These are phyloP conservation scores for Magallana ariakensis DNA, from an alignment of 1,140 invertebrate genomes.

Conservation along the genomic window DNA sequence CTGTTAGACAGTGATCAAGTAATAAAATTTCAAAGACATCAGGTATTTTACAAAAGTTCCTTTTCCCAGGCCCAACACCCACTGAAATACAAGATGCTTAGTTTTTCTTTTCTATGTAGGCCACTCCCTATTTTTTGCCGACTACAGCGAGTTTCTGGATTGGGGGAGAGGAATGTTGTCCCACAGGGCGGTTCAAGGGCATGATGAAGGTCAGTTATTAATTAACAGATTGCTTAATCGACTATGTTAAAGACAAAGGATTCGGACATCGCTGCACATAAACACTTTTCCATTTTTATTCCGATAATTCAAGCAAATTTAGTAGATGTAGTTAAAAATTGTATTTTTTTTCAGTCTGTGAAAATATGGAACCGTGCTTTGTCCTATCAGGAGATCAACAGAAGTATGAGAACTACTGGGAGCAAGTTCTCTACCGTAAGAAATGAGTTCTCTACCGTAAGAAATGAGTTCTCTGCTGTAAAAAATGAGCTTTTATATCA, in stretches of 20 bases:
- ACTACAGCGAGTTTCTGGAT: slow-evolving; percentile 67
- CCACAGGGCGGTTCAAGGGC: slow-evolving; percentile 62
- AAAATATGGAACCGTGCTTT: slow-evolving; percentile 70
- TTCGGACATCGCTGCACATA: too few species aligned
- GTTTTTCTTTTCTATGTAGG: neutral
- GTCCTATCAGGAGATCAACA: slow-evolving; percentile 49
- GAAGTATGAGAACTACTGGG: slow-evolving; percentile 63
- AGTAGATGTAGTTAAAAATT: too few species aligned
- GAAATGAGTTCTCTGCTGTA: too few species aligned
- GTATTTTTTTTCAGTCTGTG: slow-evolving; percentile 63
- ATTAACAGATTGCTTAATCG: neutral
- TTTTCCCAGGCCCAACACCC: too few species aligned
- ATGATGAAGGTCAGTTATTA: slow-evolving; percentile 65
- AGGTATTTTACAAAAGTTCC: too few species aligned
- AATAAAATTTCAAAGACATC: too few species aligned
- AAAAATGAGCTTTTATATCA: too few species aligned
- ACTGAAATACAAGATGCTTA: neutral
- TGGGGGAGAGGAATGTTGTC: slow-evolving; percentile 63
- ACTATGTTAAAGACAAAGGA: neutral
- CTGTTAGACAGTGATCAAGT: too few species aligned
- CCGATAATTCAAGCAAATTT: too few species aligned
- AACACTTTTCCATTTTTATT: too few species aligned
- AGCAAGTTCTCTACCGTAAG: slow-evolving; percentile 62
- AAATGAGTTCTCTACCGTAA: slow-evolving; percentile 44
- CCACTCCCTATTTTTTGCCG: slow-evolving; percentile 45